These are phyloP conservation scores for Drosophila virilis DNA, from an alignment of 1,140 invertebrate genomes.

Conservation along the genomic window DNA sequence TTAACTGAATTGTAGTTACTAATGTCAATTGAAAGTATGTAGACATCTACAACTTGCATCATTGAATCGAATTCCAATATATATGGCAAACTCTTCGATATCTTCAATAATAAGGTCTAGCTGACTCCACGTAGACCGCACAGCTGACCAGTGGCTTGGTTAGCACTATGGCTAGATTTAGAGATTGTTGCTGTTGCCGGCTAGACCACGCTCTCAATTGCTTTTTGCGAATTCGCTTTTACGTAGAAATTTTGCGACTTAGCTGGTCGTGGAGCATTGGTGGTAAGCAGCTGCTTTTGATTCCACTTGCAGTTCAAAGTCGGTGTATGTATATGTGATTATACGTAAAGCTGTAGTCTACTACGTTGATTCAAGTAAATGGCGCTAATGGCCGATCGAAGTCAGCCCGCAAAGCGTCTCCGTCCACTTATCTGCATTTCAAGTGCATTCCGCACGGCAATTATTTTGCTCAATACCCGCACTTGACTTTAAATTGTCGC, in stretches of 20 bases:
- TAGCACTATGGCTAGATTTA: slow-evolving; percentile 15
- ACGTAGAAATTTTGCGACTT: slow-evolving; percentile 73
- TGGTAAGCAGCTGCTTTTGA: slow-evolving; percentile 47
- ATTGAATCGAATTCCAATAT: too few species aligned
- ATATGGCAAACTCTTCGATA: neutral
- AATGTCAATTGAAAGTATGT: too few species aligned
- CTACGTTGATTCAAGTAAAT: slow-evolving; percentile 63
- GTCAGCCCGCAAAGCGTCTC: slow-evolving; percentile 10
- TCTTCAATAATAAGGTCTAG: neutral
- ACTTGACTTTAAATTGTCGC: slow-evolving; percentile 79
- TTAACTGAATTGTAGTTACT: too few species aligned
- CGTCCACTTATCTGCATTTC: slow-evolving; percentile 63
- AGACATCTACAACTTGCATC: too few species aligned
- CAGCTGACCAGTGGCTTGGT: slow-evolving; percentile 31
- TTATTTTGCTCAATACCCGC: slow-evolving; percentile 67
- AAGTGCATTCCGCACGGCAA: slow-evolving; percentile 64
- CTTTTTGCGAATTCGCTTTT: slow-evolving; percentile 66
- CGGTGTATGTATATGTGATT: slow-evolving; percentile 7
- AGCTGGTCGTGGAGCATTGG: slow-evolving; percentile 33
- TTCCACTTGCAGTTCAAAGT: neutral
- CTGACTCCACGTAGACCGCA: neutral
- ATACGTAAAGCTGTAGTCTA: neutral
- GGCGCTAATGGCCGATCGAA: slow-evolving; percentile 65
- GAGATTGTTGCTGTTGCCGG: slow-evolving; percentile 10
- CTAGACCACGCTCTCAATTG: slow-evolving; percentile 44